Percentiles rank a stretch among this genome's conserved stretches.
These are phyloP conservation scores for Enteromius viviparus DNA, from an alignment of 2,797 vertebrate species.

Conservation along the genomic window DNA sequence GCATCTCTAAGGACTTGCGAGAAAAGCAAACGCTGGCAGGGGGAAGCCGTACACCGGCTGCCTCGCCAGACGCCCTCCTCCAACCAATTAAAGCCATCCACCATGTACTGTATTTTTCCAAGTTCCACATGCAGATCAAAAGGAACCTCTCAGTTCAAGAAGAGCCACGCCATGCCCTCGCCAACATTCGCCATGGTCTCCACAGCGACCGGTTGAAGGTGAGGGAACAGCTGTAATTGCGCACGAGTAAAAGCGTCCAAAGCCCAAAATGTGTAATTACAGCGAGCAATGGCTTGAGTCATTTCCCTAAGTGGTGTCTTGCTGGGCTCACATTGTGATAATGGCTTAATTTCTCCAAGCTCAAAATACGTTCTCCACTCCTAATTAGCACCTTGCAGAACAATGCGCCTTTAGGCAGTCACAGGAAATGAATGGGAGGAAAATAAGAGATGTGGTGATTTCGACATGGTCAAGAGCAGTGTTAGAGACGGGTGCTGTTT, in stretches of 20 bases:
- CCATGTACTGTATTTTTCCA: background rate
- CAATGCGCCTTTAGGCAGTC: conserved; percentile 37
- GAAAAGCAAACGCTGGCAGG: background rate
- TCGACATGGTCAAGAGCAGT: conserved; percentile 39
- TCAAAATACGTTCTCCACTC: conserved; percentile 49
- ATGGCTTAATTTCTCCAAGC: conserved; percentile 56
- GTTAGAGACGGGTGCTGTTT: conserved; percentile 6
- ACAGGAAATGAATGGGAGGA: conserved; percentile 41
- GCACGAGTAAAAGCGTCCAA: conserved; percentile 31
- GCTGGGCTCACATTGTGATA: conserved; percentile 56
- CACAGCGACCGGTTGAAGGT: conserved; percentile 41
- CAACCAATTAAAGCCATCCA: conserved; percentile 22
- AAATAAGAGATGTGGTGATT: conserved; percentile 24
- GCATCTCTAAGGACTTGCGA: background rate
- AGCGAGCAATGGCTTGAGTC: conserved; percentile 46
- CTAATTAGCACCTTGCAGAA: conserved; percentile 59
- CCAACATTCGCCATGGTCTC: conserved; percentile 11
- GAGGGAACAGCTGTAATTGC: conserved; percentile 41
- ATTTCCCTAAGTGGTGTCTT: conserved; percentile 60
- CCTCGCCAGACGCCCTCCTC: background rate
- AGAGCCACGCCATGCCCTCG: background rate
- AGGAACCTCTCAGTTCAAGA: conserved; percentile 1
- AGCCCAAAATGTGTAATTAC: conserved; percentile 54
- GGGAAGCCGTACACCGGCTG: background rate
- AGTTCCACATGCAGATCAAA: background rate